Conservation (phyloP, 53 echinoderm and acorn worm species). For the Astropecten irregularis region DNA sequence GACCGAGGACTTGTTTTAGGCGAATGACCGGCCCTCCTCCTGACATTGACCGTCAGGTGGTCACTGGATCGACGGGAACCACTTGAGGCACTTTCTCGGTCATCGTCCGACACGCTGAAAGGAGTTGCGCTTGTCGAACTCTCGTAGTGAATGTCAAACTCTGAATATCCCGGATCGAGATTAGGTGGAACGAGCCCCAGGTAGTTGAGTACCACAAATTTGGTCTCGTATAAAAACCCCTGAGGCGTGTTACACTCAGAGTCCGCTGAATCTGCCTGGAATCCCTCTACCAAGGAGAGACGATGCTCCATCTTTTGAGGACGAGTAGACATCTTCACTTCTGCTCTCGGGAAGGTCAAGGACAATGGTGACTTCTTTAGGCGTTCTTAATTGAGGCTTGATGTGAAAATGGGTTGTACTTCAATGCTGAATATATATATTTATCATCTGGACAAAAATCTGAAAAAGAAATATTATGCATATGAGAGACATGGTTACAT, state of each 20-base stretch:
- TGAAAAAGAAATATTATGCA: no score
- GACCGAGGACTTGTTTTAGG: constrained; percentile 34
- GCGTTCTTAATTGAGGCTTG: no score
- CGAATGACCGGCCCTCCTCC: background rate
- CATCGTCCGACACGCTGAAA: constrained; percentile 40
- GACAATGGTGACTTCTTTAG: no score
- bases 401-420: no score
- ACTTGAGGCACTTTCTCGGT: constrained; percentile 23
- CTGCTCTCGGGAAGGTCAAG: no score
- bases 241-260: constrained; percentile 70
- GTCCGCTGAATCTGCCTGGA: constrained; percentile 9
- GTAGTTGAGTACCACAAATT: constrained; percentile 87
- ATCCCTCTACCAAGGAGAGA: constrained; percentile 3
- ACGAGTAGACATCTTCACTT: constrained; percentile 17
- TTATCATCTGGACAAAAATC: no score
- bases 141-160: constrained; percentile 38
- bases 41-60: constrained; percentile 25
- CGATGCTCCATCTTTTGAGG: constrained; percentile 16
- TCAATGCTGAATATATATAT: no score
- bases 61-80: constrained; percentile 23
- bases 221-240: constrained; percentile 86
- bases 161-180: constrained; percentile 69
- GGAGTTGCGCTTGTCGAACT: constrained; percentile 36
- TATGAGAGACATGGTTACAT: no score
- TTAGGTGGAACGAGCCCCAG: constrained; percentile 79